phyloP scores from a whole-genome alignment of 2,113 vertebrate species.

The Telmatochromis bifrenatus region DNA sequence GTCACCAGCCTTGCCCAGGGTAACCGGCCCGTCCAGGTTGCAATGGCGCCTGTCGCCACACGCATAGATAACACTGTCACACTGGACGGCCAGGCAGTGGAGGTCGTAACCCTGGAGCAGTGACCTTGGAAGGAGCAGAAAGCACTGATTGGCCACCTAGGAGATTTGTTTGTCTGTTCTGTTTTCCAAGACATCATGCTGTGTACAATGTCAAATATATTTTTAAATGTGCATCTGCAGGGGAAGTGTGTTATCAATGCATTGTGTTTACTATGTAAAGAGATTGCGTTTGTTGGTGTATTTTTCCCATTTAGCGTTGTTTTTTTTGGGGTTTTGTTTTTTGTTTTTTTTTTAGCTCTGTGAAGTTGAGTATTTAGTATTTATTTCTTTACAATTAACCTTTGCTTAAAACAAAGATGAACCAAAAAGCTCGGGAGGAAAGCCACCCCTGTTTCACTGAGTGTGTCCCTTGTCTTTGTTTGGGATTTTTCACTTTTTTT shows the following conservation, averaged over 20 bases:
- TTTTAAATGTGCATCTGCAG: slow-evolving; percentile 61
- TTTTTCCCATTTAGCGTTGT: slow-evolving; percentile 8
- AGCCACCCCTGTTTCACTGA: slow-evolving; percentile 31
- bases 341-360: slow-evolving; percentile 9
- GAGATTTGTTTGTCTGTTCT: slow-evolving; percentile 17
- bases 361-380: slow-evolving; percentile 59
- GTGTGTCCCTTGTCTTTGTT: background rate
- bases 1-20: slow-evolving; percentile 96
- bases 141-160: slow-evolving; percentile 9
- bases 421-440: slow-evolving; percentile 57
- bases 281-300: slow-evolving; percentile 33
- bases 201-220: slow-evolving; percentile 60
- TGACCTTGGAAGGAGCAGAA: slow-evolving; percentile 55
- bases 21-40: slow-evolving; percentile 94
- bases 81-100: slow-evolving; percentile 93
- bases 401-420: slow-evolving; percentile 42
- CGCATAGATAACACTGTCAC: slow-evolving; percentile 92
- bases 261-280: slow-evolving; percentile 69
- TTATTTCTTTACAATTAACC: slow-evolving; percentile 57
- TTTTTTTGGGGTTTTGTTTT: background rate
- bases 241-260: slow-evolving; percentile 42
- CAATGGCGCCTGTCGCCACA: slow-evolving; percentile 92
- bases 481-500: background rate
- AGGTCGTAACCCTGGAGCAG: slow-evolving; percentile 95
- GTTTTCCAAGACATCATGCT: slow-evolving; percentile 26